Percentiles rank a stretch among this genome's conserved stretches.
Evolutionary conservation across 1,140 invertebrate genomes (phyloP).

Genomic region (Drosophila sturtevanti): DNA sequence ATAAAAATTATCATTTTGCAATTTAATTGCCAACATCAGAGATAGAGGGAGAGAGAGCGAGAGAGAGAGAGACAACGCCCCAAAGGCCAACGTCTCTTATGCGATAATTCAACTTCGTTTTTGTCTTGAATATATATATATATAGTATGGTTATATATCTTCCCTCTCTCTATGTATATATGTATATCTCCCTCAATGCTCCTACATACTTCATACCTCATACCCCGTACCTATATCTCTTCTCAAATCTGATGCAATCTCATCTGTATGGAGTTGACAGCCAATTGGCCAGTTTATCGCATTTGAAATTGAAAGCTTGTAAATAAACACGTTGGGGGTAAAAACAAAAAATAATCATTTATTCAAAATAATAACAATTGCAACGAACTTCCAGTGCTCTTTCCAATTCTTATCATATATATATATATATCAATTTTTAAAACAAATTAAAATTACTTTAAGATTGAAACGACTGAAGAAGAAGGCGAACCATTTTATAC

Average conservation of each 20-base stretch:
- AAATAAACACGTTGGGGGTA: constrained; percentile 60
- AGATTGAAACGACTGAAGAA: too few species aligned
- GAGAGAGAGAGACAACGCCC: constrained; percentile 33
- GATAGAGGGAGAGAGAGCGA: neutral
- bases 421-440: too few species aligned
- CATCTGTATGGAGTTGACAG: constrained; percentile 41
- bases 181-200: neutral
- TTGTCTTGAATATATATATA: constrained; percentile 69
- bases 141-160: constrained; percentile 45
- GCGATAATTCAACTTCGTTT: constrained; percentile 64
- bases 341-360: constrained; percentile 62
- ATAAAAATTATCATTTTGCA: constrained; percentile 79
- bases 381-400: constrained; percentile 12
- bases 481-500: too few species aligned
- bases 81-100: constrained; percentile 57
- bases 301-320: constrained; percentile 75
- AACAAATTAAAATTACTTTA: too few species aligned
- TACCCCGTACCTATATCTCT: constrained; percentile 3
- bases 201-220: neutral
- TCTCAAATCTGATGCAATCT: constrained; percentile 67
- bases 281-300: constrained; percentile 64
- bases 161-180: neutral
- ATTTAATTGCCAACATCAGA: constrained; percentile 63
- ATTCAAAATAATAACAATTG: constrained; percentile 55
- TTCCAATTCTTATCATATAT: neutral